Evolutionary conservation across 2,797 vertebrate genomes (phyloP).

Genomic region (Molothrus aeneus): DNA sequence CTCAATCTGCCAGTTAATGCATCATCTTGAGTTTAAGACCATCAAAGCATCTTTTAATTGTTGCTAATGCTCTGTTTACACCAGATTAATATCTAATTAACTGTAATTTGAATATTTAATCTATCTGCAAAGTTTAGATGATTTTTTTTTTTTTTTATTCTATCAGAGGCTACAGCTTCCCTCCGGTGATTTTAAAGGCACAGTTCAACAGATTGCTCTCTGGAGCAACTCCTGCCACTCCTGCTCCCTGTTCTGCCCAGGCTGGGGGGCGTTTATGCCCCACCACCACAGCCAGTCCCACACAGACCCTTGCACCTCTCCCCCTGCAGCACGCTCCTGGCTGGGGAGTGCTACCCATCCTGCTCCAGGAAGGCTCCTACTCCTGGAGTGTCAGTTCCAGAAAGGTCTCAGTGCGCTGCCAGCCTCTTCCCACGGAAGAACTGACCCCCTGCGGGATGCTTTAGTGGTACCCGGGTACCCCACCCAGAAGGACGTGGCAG

Average conservation of each 20-base stretch:
- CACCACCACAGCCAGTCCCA: rapidly evolving
- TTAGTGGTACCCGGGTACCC: neutral
- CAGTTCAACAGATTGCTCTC: conserved; percentile 46
- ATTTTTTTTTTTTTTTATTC: neutral
- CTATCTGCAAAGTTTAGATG: neutral
- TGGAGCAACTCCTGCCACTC: neutral
- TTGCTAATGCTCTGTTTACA: conserved; percentile 1
- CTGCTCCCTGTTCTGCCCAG: neutral
- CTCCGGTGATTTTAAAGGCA: neutral
- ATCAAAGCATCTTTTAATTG: conserved; percentile 32
- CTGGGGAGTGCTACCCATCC: rapidly evolving
- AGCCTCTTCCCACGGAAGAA: neutral
- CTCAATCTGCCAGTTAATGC: neutral
- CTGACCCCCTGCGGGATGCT: neutral
- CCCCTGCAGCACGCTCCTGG: neutral
- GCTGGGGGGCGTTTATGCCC: neutral
- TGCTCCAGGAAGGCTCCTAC: neutral
- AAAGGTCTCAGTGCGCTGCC: neutral
- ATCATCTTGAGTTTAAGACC: neutral
- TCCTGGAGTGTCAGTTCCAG: neutral
- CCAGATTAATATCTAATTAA: conserved; percentile 16
- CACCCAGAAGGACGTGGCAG: neutral
- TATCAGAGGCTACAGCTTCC: neutral
- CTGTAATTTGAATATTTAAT: conserved; percentile 14
- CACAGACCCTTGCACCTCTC: neutral